Conservation (phyloP, 2,797 vertebrate genomes). For the Macropodus opercularis region DNA sequence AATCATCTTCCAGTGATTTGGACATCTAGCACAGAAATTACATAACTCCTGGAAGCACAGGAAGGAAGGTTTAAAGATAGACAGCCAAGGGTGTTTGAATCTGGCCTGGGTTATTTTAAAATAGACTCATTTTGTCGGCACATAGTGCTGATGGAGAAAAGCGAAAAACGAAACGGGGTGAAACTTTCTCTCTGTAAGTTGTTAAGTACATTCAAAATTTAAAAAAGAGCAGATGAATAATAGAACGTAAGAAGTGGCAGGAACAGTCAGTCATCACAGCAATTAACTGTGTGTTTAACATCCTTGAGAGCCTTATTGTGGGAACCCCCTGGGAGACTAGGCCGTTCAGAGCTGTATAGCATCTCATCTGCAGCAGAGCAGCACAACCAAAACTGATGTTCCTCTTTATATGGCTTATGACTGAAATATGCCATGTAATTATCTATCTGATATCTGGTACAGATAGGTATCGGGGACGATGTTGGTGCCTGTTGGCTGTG, state of each 20-base stretch:
- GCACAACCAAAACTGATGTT: slow-evolving; percentile 38
- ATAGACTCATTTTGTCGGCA: slow-evolving; percentile 32
- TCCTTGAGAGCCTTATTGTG: slow-evolving; percentile 32
- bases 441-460: no score
- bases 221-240: slow-evolving; percentile 3
- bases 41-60: slow-evolving; percentile 9
- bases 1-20: neutral
- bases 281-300: slow-evolving; percentile 55
- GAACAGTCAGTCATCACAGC: slow-evolving; percentile 40
- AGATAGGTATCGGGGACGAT: no score
- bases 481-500: no score
- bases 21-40: neutral
- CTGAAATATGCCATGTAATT: slow-evolving; percentile 23
- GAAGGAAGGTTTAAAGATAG: slow-evolving; percentile 18
- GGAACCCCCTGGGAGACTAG: slow-evolving; percentile 49
- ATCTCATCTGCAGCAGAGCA: slow-evolving; percentile 48
- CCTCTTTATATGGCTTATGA: slow-evolving; percentile 25
- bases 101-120: slow-evolving; percentile 24
- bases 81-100: slow-evolving; percentile 17
- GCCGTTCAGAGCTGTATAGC: slow-evolving; percentile 56
- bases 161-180: neutral
- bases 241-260: slow-evolving; percentile 29
- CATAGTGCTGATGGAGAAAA: neutral
- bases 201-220: slow-evolving; percentile 16
- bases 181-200: slow-evolving; percentile 7